Evolutionary conservation across 2,113 vertebrate genomes (phyloP), one percentile per base, ranked within the genome.

Genomic region (Lethenteron camtschaticum): DNA sequence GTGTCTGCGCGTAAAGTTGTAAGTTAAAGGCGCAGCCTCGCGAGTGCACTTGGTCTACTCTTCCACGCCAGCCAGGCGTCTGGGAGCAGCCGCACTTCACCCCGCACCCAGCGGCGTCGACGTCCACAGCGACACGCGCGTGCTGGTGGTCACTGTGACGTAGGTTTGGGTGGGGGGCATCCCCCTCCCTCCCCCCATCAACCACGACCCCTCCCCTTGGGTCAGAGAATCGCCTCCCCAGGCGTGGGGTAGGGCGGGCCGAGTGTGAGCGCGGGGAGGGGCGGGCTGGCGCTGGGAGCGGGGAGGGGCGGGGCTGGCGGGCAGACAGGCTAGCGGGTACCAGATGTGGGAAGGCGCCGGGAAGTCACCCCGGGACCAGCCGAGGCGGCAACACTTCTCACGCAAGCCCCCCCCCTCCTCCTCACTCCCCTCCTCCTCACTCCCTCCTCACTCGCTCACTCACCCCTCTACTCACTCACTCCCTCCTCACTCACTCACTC

Each of bases 261-360:
- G 63, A 24, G 11, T 24, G 63, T n/a, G 24, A 24, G 60, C 20
- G 9, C 14, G 6, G 60, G 60, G 60, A 10, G 60, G 60, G 60
- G 20, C 6, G 8, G 60, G 20, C 14, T 20, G 60, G 60, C 14
- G 60, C 14, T 66, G 60, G 59, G 16, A 18, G 59, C 13, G 59
- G 59, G 16, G 13, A 63, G 59, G 59, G 16, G 16, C 59, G 59
- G 59, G 59, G 59, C 13, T 63, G 59, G 59, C n/a, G 63, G 63
- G 63, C 63, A 66, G 63, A 66, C 63, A 24, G 63, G 10, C n/a
- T 66, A 66, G 63, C 63, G 63, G 63, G 63, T 66, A 66, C 63
- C 63, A 66, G 63, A 66, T 66, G 63, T 66, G 63, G 9, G 63
- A n/a, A 66, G 63, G 63, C 63, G 63, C 63, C 63, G 63, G n/a